These are phyloP conservation scores for Acomys russatus DNA, from an alignment of 2,797 vertebrate genomes.

Conservation along the genomic window DNA sequence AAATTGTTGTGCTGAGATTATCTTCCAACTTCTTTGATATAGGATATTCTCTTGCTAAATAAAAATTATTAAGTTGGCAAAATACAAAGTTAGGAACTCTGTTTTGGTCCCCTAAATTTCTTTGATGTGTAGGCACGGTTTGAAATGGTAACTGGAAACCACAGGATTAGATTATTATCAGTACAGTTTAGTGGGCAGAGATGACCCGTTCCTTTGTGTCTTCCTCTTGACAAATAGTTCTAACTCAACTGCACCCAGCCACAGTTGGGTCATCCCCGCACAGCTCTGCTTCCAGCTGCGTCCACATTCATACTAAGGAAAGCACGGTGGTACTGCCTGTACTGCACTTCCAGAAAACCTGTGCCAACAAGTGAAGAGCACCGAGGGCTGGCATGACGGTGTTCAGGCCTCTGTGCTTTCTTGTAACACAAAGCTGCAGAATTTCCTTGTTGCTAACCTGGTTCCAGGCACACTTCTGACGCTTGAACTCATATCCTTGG, in stretches of 20 bases:
- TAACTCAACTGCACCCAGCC: background rate
- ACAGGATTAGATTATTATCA: background rate
- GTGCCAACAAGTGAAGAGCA: background rate
- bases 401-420: background rate
- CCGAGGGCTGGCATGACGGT: accelerated
- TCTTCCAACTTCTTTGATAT: background rate
- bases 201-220: slow-evolving; percentile 9
- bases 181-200: background rate
- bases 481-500: background rate
- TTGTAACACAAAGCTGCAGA: background rate
- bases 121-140: slow-evolving; percentile 25
- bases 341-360: background rate
- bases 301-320: background rate
- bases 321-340: background rate
- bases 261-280: background rate
- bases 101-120: background rate
- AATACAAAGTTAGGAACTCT: slow-evolving; percentile 31
- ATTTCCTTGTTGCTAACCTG: background rate
- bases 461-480: slow-evolving; percentile 1
- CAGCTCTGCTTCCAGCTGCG: background rate
- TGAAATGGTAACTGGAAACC: background rate
- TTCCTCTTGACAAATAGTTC: background rate
- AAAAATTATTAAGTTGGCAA: slow-evolving; percentile 16
- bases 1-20: slow-evolving; percentile 24
- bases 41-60: slow-evolving; percentile 11